Percentiles rank a stretch among this genome's conserved stretches.
These are phyloP conservation scores for Molossus molossus DNA, from an alignment of 2,797 vertebrate species.

Conservation along the genomic window DNA sequence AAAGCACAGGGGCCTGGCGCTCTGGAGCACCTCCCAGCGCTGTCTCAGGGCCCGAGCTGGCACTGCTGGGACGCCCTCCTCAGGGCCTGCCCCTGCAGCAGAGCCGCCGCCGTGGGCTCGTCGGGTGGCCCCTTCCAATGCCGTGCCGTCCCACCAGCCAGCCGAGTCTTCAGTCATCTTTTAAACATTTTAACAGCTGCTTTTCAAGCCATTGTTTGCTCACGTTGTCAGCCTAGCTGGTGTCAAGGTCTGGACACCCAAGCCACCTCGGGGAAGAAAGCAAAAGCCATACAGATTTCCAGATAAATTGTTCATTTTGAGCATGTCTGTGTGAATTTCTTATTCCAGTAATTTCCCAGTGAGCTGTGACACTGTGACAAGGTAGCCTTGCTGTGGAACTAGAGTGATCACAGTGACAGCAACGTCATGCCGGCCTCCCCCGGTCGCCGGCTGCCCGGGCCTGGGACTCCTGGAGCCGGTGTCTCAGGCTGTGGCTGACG, in stretches of 20 bases:
- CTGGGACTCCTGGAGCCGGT: constrained; percentile 61
- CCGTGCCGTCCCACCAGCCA: no score
- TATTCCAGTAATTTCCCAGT: background rate
- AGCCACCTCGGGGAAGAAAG: background rate
- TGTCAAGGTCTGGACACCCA: background rate
- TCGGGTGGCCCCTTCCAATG: background rate
- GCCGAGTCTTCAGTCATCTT: no score
- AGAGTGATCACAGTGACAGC: constrained; percentile 71
- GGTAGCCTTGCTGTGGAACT: constrained; percentile 48
- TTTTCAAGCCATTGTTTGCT: background rate
- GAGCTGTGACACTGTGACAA: background rate
- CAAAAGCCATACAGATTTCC: background rate
- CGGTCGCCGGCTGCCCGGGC: constrained; percentile 45
- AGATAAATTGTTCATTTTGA: background rate
- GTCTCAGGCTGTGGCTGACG: background rate
- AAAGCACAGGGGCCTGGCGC: background rate
- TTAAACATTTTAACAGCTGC: background rate
- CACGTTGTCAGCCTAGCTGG: background rate
- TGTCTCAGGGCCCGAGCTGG: background rate
- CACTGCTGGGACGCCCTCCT: fast-evolving
- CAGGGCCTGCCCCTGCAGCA: background rate
- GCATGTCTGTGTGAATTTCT: background rate
- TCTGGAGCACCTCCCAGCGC: background rate
- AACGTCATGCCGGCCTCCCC: constrained; percentile 65
- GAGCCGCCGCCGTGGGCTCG: background rate